These are phyloP conservation scores for Stichopus chloronotus DNA, from an alignment of 35 echinoderm and acorn worm species.

Conservation along the genomic window DNA sequence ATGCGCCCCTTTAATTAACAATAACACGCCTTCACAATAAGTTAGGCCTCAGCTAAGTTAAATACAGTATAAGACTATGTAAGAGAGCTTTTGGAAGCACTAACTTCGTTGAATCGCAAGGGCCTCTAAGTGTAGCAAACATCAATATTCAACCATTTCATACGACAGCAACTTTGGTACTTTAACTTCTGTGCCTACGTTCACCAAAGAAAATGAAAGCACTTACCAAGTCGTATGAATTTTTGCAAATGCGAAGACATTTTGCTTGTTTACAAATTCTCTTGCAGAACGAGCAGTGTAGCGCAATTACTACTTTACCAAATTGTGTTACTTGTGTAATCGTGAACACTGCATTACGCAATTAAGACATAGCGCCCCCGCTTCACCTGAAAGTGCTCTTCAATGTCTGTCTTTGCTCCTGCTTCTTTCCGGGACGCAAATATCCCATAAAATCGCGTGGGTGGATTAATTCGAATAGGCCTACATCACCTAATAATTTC, in stretches of 20 bases:
- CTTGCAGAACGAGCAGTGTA: conserved; percentile 32
- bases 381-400: not conserved
- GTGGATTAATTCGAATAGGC: no score
- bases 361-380: not conserved
- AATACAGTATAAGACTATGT: not conserved
- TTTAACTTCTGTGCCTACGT: not conserved
- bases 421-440: no score
- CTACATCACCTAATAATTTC: no score
- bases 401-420: not conserved
- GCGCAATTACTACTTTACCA: not conserved
- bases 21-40: not conserved
- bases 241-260: conserved; percentile 36
- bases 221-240: conserved; percentile 9
- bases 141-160: not conserved
- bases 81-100: not conserved
- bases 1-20: no score
- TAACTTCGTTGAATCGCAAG: not conserved
- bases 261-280: conserved; percentile 51
- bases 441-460: no score
- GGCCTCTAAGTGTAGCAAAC: not conserved
- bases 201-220: not conserved
- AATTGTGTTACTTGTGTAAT: conserved; percentile 5
- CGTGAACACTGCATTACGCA: not conserved
- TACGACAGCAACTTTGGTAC: not conserved
- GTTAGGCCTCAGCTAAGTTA: not conserved